Base-by-base conservation (phyloP, 2,888 invertebrate species). In the Drosophila fungiperda region DNA sequence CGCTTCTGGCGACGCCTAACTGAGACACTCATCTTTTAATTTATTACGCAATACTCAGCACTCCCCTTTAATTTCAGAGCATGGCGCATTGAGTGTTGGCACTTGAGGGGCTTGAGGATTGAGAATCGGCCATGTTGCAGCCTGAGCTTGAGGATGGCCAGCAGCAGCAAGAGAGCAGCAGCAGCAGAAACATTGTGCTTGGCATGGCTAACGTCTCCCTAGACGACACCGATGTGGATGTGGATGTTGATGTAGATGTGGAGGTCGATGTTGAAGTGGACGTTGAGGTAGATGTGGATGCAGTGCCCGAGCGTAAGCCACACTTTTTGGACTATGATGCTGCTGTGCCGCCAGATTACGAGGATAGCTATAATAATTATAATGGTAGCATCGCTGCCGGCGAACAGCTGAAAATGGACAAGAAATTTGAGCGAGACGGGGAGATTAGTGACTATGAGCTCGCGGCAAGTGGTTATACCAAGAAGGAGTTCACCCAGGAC, bases 291-390 rank as follows among this genome's bases (percentile, higher is more conserved):
- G 87, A 91, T 68, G 84, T 92, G 8, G 92, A 92, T 66, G 91
- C 89, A 36, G 92, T 92, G 6, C 80, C 91, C 11, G 92, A 94
- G 55, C 94, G 94, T 80, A 94, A 94, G 81, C 94, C 95, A 32
- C 95, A 95, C 92, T 95, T 95, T 84, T 93, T 95, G 57, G 95
- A 95, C 84, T 95, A 95, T 82, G 95, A 95, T 91, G 95, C 94
- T 68, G 94, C 94, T 60, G 94, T 94, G 58, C 94, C 95, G 65
- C 94, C 95, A 64, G 94, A 94, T 29, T 92, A 92, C 70, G 91
- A 92, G 32, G 92, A 93, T 38, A 80, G 77, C 62, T 77, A 72
- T 55, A 55, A 38, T 49, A 77, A 76, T 42, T 72, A 78, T 49
- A 69, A 76, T 64, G 32, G 54, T 1, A 53, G 82, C 2, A 59